Evolutionary conservation across 2,888 invertebrate genomes (phyloP).

Genomic region (Hirudinaria manillensis): DNA sequence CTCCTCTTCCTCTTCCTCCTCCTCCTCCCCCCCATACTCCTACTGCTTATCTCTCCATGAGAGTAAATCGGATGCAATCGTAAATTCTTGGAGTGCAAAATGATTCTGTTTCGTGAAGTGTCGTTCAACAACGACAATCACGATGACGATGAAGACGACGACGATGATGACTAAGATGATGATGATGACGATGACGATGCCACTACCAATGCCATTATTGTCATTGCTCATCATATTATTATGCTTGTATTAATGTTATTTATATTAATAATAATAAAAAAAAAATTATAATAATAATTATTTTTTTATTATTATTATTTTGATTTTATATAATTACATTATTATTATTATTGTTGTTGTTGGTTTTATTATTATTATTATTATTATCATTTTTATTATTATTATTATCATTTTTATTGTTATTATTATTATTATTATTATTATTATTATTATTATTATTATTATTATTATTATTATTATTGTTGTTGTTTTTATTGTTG

Average conservation of each 20-base stretch:
- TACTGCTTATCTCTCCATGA: background rate
- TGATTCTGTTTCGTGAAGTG: background rate
- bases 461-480: too few relatives aligned
- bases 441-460: too few relatives aligned
- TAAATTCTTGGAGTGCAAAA: conserved; percentile 3
- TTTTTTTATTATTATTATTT: too few relatives aligned
- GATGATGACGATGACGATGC: background rate
- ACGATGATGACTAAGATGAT: background rate
- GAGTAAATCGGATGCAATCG: background rate
- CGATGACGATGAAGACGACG: conserved; percentile 25
- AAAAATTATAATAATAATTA: too few relatives aligned
- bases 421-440: too few relatives aligned
- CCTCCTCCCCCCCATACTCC: background rate
- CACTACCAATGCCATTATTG: background rate
- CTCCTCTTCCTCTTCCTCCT: background rate
- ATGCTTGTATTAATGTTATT: too few relatives aligned
- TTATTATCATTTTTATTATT: too few relatives aligned
- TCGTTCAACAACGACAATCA: conserved; percentile 5
- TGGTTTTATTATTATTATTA: background rate
- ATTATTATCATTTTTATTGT: too few relatives aligned
- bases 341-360: background rate
- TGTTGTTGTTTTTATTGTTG: too few relatives aligned
- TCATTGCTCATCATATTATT: background rate
- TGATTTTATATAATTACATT: too few relatives aligned
- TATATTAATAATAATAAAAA: too few relatives aligned